Evolutionary conservation across 2,888 invertebrate genomes (phyloP), one percentile per base, ranked within the genome.

Genomic region (Odiellus spinosus): DNA sequence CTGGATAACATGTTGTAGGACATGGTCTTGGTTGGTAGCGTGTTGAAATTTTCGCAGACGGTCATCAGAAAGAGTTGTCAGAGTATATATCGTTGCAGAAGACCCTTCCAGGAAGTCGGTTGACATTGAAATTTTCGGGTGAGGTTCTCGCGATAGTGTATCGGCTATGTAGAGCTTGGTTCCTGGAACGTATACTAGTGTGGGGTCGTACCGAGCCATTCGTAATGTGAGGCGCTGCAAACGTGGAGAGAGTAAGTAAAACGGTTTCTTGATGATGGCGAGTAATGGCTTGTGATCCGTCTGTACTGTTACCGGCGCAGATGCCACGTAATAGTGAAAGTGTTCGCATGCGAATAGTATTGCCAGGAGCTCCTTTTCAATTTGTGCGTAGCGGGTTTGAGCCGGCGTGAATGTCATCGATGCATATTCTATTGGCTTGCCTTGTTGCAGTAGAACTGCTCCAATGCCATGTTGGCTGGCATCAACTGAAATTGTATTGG

Each of bases 251-350:
- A 66, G 48, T 10, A 62, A 60, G 26, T 57, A 57, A 5, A 65
- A 46, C 3, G 58, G 50, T 49, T 64, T 65, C 1, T 59, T 55
- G 12, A 66, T 42, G 3, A 67, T 47, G 17, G 61, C 50, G 1
- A 63, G 44, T 5, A 64, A 49, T 1, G 64, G 64, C 49, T 62
- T 63, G 53, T 65, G 64, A 48, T 67, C 64, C 0, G 64, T 67
- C 51, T 59, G 55, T 2, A 65, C 44, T 15, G 40, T 44, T 34
- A 66, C 54, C 19, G 54, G 36, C 32, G 53, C 18, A 6, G 39
- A 53, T 26, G 26, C 26, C 26, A 26, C 26, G 8, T 26, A 26
- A 26, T 26, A 26, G 8, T 26, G 26, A 26, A 26, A 26, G 26
- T 26, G 26, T 26, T 26, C 26, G 26, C 26, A 26, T 26, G 26